Conservation (phyloP, 2,888 invertebrate species). For the Alsophila aescularia region DNA sequence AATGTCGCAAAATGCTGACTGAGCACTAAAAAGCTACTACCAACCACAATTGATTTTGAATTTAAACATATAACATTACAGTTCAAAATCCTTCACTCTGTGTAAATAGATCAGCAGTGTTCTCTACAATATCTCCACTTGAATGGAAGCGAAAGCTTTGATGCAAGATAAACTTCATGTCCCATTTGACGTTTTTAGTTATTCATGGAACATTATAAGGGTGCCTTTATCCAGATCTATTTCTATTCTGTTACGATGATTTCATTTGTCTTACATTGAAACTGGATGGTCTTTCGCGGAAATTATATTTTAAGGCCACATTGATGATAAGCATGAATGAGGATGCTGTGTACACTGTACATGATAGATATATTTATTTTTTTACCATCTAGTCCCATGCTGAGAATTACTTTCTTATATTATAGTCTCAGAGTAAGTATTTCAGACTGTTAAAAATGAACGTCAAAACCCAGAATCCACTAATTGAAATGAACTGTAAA, state of each 20-base stretch:
- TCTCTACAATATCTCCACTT: slow-evolving; percentile 45
- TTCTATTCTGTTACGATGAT: slow-evolving; percentile 35
- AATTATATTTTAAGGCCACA: too few species aligned
- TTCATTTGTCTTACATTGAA: slow-evolving; percentile 32
- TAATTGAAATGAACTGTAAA: slow-evolving; percentile 16
- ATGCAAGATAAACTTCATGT: slow-evolving; percentile 65
- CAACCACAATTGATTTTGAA: neutral
- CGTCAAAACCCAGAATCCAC: neutral
- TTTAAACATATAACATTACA: slow-evolving; percentile 28
- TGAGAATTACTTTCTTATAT: too few species aligned
- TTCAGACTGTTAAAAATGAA: too few species aligned
- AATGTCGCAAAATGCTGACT: slow-evolving; percentile 17
- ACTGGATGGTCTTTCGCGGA: slow-evolving; percentile 16
- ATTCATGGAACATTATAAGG: slow-evolving; percentile 68
- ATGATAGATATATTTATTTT: too few species aligned
- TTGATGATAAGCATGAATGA: too few species aligned
- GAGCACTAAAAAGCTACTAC: slow-evolving; percentile 51
- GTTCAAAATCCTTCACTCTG: slow-evolving; percentile 50
- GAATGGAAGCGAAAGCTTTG: slow-evolving; percentile 51
- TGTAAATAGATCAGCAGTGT: neutral
- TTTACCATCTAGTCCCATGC: too few species aligned
- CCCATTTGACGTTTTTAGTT: slow-evolving; percentile 68
- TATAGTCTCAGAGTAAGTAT: too few species aligned
- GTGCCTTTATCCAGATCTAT: slow-evolving; percentile 41
- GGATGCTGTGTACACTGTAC: too few species aligned